Evolutionary conservation across 2,888 invertebrate species (phyloP).

Genomic region (Alentia gelatinosa): DNA sequence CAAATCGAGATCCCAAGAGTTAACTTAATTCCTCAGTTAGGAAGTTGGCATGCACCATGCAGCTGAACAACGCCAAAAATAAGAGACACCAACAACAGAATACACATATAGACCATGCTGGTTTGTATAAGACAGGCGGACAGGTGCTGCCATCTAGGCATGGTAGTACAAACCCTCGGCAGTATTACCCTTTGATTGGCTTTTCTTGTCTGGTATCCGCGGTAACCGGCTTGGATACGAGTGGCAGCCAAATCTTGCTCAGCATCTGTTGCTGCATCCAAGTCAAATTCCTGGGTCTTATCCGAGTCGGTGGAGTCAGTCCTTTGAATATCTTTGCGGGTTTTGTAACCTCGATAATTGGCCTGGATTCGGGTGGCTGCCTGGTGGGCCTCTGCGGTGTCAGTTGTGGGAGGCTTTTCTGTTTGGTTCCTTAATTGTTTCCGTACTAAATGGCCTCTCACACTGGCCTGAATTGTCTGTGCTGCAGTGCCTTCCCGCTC

Average conservation of each 20-base stretch:
- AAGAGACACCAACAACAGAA: neutral
- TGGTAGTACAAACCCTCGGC: neutral
- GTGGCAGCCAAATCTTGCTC: slow-evolving; percentile 70
- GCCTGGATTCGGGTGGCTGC: slow-evolving; percentile 78
- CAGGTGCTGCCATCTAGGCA: slow-evolving; percentile 47
- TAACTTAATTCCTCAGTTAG: neutral
- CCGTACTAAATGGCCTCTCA: slow-evolving; percentile 13
- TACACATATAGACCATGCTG: neutral
- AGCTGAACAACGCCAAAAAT: neutral
- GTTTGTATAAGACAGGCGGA: neutral
- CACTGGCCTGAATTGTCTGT: neutral
- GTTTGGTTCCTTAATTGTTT: neutral
- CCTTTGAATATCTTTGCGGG: neutral
- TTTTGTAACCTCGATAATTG: slow-evolving; percentile 68
- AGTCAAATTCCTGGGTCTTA: slow-evolving; percentile 4
- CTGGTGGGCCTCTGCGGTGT: slow-evolving; percentile 65
- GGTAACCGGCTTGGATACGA: slow-evolving; percentile 70
- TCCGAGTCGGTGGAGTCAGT: neutral
- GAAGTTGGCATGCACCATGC: neutral
- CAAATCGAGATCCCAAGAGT: neutral
- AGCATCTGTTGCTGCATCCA: neutral
- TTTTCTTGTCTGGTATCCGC: slow-evolving; percentile 65
- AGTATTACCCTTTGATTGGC: slow-evolving; percentile 15
- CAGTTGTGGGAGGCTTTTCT: too few relatives aligned
- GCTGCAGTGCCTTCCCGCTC: neutral